phyloP scores from a whole-genome alignment of 1,140 invertebrate genomes.

The Paraescarpia echinospica region DNA sequence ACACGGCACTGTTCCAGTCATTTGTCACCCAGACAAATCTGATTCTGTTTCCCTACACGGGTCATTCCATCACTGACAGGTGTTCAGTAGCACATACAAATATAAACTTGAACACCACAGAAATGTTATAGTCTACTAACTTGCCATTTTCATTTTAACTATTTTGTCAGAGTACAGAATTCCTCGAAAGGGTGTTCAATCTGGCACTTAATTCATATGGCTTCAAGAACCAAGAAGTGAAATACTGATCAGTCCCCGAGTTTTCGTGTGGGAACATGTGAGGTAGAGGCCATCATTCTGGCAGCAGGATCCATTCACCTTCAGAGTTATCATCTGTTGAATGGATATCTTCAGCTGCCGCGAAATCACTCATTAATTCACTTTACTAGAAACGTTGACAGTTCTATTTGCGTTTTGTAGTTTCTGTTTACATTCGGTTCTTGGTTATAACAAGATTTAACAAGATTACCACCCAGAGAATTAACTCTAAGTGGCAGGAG shows the following conservation, averaged over 20 bases:
- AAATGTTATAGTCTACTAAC: background rate
- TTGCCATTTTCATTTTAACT: background rate
- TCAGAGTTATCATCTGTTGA: background rate
- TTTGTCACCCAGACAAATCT: background rate
- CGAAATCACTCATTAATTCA: background rate
- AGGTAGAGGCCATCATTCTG: background rate
- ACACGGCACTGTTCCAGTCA: background rate
- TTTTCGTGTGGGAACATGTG: background rate
- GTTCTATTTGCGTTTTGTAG: background rate
- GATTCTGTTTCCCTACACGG: background rate
- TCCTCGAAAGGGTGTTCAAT: background rate
- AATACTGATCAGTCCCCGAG: background rate
- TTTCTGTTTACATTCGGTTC: too few relatives aligned
- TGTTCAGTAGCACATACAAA: background rate
- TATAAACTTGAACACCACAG: background rate
- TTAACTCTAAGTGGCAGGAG: too few relatives aligned
- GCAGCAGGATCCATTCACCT: background rate
- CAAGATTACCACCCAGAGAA: too few relatives aligned
- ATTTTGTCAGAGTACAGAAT: background rate
- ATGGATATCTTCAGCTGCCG: background rate
- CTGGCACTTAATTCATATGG: background rate
- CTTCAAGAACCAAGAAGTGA: background rate
- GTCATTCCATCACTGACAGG: too few relatives aligned
- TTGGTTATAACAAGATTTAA: too few relatives aligned
- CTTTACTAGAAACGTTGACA: background rate